Evolutionary conservation across 2,113 vertebrate species (phyloP).

Genomic region (Uria lomvia): DNA sequence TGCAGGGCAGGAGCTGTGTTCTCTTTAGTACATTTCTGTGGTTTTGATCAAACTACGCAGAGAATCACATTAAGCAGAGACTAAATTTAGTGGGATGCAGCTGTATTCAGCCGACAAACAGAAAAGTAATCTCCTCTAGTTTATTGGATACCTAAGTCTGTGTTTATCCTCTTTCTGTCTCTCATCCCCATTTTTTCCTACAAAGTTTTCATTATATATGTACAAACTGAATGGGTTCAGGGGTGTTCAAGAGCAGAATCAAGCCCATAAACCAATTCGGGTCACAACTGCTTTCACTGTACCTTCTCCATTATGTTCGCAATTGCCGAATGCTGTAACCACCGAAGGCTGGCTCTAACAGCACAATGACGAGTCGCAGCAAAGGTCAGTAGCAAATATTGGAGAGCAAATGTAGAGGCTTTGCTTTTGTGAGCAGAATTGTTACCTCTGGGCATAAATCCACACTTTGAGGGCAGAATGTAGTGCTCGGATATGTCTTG

Average conservation of each 20-base stretch:
- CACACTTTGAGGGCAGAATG: neutral
- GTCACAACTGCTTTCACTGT: neutral
- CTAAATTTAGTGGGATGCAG: neutral
- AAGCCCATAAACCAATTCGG: neutral
- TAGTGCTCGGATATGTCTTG: neutral
- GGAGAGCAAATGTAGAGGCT: neutral
- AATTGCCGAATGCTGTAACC: neutral
- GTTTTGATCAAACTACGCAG: constrained; percentile 20
- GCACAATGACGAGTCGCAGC: neutral
- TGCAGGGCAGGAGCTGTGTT: neutral
- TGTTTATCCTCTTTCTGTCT: neutral
- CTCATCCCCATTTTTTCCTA: neutral
- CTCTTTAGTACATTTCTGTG: neutral
- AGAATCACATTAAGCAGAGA: neutral
- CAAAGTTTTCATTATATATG: neutral
- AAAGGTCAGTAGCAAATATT: neutral
- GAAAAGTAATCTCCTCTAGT: neutral
- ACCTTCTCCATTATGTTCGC: neutral
- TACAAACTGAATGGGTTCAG: neutral
- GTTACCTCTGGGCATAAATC: neutral
- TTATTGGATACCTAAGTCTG: neutral
- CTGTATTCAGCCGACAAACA: neutral
- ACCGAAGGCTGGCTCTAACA: neutral
- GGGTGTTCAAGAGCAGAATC: neutral
- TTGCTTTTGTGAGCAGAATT: neutral